These are phyloP conservation scores for Zophobas morio DNA, from an alignment of 1,140 invertebrate species.

Conservation along the genomic window DNA sequence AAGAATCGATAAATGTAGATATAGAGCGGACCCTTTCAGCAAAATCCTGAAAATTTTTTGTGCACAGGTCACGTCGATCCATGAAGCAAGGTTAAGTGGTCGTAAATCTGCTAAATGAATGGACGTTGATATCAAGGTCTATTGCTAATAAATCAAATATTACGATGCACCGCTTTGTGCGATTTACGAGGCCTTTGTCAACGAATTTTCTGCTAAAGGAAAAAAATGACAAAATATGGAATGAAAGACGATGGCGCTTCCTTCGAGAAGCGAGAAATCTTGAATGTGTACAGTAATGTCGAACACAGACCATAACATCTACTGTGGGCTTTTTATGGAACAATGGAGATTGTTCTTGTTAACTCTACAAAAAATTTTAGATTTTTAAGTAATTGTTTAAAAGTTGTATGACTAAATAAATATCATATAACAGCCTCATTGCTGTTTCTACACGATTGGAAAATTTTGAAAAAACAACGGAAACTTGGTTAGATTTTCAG, in stretches of 20 bases:
- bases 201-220: conserved; percentile 14
- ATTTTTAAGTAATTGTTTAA: no score
- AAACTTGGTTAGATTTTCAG: no score
- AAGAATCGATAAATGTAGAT: conserved; percentile 26
- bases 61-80: conserved; percentile 36
- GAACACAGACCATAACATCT: no score
- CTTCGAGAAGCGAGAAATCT: neutral
- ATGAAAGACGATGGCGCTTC: conserved; percentile 12
- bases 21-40: conserved; percentile 17
- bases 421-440: no score
- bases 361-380: no score
- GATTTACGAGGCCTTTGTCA: conserved; percentile 39
- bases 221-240: conserved; percentile 11
- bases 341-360: no score
- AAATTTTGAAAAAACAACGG: no score
- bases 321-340: no score
- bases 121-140: conserved; percentile 42
- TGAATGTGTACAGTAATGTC: no score
- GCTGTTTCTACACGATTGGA: no score
- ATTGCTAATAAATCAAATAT: conserved; percentile 42
- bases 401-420: no score
- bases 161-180: conserved; percentile 40
- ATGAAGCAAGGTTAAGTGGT: conserved; percentile 38
- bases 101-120: conserved; percentile 41
- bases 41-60: conserved; percentile 36